Percentiles rank a stretch among this genome's conserved stretches.
phyloP scores from a whole-genome alignment of 2,113 vertebrate species.

The Pangasianodon gigas region DNA sequence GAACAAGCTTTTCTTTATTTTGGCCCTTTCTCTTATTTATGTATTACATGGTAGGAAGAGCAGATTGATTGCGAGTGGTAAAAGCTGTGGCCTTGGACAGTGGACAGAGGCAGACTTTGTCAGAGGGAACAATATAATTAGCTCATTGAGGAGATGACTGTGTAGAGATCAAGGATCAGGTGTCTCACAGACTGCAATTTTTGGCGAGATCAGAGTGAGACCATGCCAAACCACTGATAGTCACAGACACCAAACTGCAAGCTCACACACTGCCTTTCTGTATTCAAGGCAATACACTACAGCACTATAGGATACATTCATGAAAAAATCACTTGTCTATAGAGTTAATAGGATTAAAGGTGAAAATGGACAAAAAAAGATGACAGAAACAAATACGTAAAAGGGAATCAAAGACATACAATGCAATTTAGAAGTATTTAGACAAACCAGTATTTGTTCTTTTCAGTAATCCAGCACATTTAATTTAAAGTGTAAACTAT shows the following conservation, averaged over 20 bases:
- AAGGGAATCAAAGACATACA: background rate
- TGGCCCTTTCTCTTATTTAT: background rate
- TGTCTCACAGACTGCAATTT: constrained; percentile 64
- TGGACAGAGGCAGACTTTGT: constrained; percentile 34
- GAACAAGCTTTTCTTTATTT: constrained; percentile 1
- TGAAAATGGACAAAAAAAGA: background rate
- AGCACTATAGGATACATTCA: background rate
- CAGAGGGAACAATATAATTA: constrained; percentile 62
- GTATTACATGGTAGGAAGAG: background rate
- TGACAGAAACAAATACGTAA: background rate
- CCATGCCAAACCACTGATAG: constrained; percentile 59
- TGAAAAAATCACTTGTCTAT: background rate
- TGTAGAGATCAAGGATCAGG: constrained; percentile 66
- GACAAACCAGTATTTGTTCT: background rate
- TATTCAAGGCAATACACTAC: background rate
- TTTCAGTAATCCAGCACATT: background rate
- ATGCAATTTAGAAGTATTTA: background rate
- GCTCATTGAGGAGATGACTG: constrained; percentile 53
- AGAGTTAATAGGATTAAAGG: background rate
- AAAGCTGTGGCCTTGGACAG: constrained; percentile 24
- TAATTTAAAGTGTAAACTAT: background rate
- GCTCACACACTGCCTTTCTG: background rate
- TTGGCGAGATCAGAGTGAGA: constrained; percentile 55
- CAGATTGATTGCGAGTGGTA: constrained; percentile 3
- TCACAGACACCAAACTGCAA: constrained; percentile 1